Base-by-base conservation (phyloP, 1,140 invertebrate species). In the Dinoponera quadriceps region DNA sequence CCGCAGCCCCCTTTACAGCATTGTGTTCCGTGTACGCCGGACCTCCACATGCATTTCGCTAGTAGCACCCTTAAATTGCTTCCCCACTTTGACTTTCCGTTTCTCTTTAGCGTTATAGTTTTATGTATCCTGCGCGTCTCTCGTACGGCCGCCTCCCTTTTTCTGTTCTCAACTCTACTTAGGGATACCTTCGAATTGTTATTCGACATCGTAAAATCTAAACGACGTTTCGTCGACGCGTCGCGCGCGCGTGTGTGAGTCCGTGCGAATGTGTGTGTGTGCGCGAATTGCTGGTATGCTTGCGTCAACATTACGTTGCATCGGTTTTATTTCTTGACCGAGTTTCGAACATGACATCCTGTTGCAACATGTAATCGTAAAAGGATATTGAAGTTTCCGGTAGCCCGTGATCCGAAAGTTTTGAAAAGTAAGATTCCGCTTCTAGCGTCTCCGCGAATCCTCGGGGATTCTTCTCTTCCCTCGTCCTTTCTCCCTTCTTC, bases 1-100 rank as follows among this genome's bases (percentile, higher is more conserved):
- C 85, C 71, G 75, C 90, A 86, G 86, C 69, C 78, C 88, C 84
- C 89, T 91, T 90, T 88, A 90, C 83, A 77, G 82, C 83, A 73
- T 77, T 86, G 66, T 86, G 65, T 83, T 54, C 85, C 51, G 49
- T 57, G 38, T 9, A 44, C 74, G 55, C 63, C 74, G 55, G 27
- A 65, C 68, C 55, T 44, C 68, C 66, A 80, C 66, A 57, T 29
- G 65, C 54, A 83, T 85, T 85, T 78, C 68, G 62, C 71, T 20
- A 13, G 77, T 51, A 54, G 55, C 57, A 59, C 63, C 20, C 55
- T 68, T 66, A 84, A 68, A 62, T 74, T 55, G 29, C 60, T 84
- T 71, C 59, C 11, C 38, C 48, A 54, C 71, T 69, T 82, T 62
- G 55, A 86, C 48, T 75, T 62, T 75, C 62, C 55, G 69, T 83